Evolutionary conservation across 2,888 invertebrate species (phyloP).

Genomic region (Osmoderma eremita): DNA sequence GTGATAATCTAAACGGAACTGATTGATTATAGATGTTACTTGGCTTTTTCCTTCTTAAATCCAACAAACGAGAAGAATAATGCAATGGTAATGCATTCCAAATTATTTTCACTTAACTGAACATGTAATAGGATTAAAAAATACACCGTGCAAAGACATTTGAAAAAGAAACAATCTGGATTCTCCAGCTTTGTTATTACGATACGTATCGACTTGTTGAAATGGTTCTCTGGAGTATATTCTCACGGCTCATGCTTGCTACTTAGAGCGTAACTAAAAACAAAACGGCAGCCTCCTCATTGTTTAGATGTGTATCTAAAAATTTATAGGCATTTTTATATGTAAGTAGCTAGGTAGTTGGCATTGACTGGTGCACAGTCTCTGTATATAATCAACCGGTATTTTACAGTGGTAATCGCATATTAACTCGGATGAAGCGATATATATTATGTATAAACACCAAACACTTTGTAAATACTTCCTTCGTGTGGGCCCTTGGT

Average conservation of each 20-base stretch:
- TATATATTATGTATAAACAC: background rate
- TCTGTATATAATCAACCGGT: conserved; percentile 37
- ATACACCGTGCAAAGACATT: too few species aligned
- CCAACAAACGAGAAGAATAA: too few species aligned
- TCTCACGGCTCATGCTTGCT: conserved; percentile 17
- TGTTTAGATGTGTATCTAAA: conserved; percentile 38
- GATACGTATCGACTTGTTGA: conserved; percentile 16
- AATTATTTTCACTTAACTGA: too few species aligned
- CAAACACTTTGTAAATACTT: background rate
- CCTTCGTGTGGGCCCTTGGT: conserved; percentile 6
- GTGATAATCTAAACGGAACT: too few species aligned
- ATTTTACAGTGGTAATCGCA: conserved; percentile 35
- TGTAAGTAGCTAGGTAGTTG: background rate
- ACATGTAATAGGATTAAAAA: too few species aligned
- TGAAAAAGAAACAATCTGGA: too few species aligned
- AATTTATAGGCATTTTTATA: conserved; percentile 40
- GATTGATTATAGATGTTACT: too few species aligned
- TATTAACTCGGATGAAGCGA: conserved; percentile 35
- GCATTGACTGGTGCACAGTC: conserved; percentile 38
- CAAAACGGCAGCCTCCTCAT: conserved; percentile 15
- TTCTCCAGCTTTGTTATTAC: conserved; percentile 3
- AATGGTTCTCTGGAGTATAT: conserved; percentile 1
- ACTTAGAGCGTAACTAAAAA: conserved; percentile 25
- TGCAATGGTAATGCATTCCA: too few species aligned
- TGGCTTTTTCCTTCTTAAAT: too few species aligned